Evolutionary conservation across 2,888 invertebrate species (phyloP), one percentile per base, ranked within the genome.

Genomic region (Scelioninae gen. 1): DNA sequence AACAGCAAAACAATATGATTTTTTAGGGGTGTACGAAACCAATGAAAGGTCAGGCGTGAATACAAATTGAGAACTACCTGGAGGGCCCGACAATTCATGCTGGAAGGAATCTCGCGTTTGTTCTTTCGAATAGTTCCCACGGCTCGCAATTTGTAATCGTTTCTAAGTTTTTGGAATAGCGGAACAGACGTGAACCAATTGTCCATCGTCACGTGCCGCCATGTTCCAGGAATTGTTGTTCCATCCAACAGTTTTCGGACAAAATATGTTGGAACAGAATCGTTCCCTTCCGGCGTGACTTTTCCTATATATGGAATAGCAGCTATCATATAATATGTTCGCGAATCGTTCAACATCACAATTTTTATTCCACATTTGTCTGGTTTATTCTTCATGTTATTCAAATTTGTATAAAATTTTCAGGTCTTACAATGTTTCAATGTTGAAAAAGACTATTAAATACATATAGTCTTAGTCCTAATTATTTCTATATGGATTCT

Each of bases 321-420:
- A 29, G 66, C 15, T 1, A 53, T 51, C 66, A 29, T 66, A 13
- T 53, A 53, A 3, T 29, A 31, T 13, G 53, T 66, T 38, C 23
- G 9, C 0, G 53, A 1, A 40, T 53, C 53, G 29, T 66, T 66
- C 11, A 53, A 29, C 29, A 66, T 66, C 7, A 66, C 23, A 38
- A 66, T 51, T 51, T 51, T 66, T 13, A 66, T 15, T 16, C 53
- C 53, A 40, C 29, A 40, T 10, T 66, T 66, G 13, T 66, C 40
- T 8, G 53, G 40, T 40, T 53, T 66, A 40, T 53, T 66, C 40
- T 66, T 66, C 66, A 66, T 53, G 53, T 51, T n/a, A n/a, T n/a
- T n/a, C n/a, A 66, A 38, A 66, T 66, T 9, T 40, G 16, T n/a
- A n/a, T n/a, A n/a, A n/a, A n/a, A n/a, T n/a, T n/a, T n/a, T n/a